Evolutionary conservation across 2,888 invertebrate species (phyloP).

Genomic region (Trichopoda pennipes): DNA sequence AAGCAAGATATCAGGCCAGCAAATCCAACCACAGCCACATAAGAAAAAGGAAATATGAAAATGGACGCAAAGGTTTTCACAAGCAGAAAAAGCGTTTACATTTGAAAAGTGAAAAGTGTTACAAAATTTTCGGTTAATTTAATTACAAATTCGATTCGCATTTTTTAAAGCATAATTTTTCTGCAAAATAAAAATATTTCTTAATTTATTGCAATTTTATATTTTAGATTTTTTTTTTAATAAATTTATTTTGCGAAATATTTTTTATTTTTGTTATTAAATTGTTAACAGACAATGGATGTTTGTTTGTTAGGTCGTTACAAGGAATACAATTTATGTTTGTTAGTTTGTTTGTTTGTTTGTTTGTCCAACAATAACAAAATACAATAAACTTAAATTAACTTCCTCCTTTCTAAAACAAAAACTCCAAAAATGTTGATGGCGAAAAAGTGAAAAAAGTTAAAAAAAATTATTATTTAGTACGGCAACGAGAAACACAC

Average conservation of each 20-base stretch:
- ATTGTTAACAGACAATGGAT: slow-evolving; percentile 33
- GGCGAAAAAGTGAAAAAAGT: slow-evolving; percentile 15
- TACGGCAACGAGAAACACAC: slow-evolving; percentile 25
- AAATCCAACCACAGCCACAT: no score
- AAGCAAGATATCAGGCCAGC: no score
- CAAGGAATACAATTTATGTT: slow-evolving; percentile 54
- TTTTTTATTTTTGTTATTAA: slow-evolving; percentile 25
- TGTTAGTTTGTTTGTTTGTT: slow-evolving; percentile 36
- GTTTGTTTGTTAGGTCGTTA: background rate
- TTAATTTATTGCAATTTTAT: slow-evolving; percentile 5
- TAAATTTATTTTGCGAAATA: slow-evolving; percentile 29
- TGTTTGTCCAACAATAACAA: slow-evolving; percentile 52
- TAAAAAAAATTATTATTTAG: slow-evolving; percentile 45
- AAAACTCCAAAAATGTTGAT: slow-evolving; percentile 17
- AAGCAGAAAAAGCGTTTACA: no score
- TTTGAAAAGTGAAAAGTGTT: no score
- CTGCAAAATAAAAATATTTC: background rate
- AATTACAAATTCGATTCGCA: no score
- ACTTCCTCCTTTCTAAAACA: slow-evolving; percentile 68
- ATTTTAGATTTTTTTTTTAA: no score
- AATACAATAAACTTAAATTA: slow-evolving; percentile 10
- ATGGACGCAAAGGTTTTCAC: no score
- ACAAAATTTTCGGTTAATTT: no score
- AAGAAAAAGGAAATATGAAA: no score
- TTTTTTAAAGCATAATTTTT: background rate